Evolutionary conservation across 2,113 vertebrate genomes (phyloP), one percentile per base, ranked within the genome.

Genomic region (Ranitomeya variabilis): DNA sequence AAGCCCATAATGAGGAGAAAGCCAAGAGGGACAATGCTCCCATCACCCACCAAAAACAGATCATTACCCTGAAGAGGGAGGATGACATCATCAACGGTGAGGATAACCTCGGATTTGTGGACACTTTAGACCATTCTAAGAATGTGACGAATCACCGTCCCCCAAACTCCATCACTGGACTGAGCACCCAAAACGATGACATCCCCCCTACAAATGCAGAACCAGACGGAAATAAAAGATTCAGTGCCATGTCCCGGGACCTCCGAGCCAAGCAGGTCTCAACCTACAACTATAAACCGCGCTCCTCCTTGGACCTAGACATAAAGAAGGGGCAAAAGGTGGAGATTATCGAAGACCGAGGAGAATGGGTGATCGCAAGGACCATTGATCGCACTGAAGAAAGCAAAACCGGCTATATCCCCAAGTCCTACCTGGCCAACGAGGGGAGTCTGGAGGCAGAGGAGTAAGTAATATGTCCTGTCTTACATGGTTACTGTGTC

Each of bases 311-410:
- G 26, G 89, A 92, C 82, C 71, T 85, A 52, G 66, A 23, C 37
- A 84, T 93, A 45, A 59, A 26, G 21, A 88, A 84, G 86, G 92
- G 92, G 15, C 91, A 91, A 55, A 3, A 88, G 18, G 73, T 93
- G 66, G 90, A 91, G 37, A 78, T 92, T 15, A 84, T 90, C 0
- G 80, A 52, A 4, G 84, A 89, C 73, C 78, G 18, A 2, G 76
- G 88, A 11, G 19, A 90, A 6, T 92, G 92, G 91, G 7, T 91
- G 7, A 84, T 87, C 11, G 92, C 90, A 11, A 87, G 62, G 78
- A 92, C 81, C 80, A 10, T 1, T n/a, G 88, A 85, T 9, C 16
- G 19, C 2, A 26, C 5, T 0, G 55, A 57, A 52, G 23, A 59
- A 21, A 15, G 0, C 79, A 64, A 81, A 85, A 26, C n/a, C 0